These are phyloP conservation scores for Tineola bisselliella DNA, from an alignment of 2,888 invertebrate genomes.

Conservation along the genomic window DNA sequence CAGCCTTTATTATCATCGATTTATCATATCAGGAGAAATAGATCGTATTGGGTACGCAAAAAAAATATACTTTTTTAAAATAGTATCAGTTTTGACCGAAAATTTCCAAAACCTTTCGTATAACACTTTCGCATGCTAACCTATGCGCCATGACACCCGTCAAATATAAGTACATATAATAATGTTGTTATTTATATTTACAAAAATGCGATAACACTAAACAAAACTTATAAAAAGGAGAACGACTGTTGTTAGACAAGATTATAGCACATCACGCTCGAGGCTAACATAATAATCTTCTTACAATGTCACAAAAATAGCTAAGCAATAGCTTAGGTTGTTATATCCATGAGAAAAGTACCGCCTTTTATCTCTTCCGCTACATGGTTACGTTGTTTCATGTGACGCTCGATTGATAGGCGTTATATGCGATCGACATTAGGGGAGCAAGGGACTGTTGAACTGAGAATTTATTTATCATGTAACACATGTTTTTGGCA, in stretches of 20 bases:
- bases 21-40: no score
- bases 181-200: no score
- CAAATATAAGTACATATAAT: no score
- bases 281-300: constrained; percentile 10
- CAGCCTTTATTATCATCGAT: no score
- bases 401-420: constrained; percentile 33
- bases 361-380: constrained; percentile 48
- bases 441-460: constrained; percentile 2
- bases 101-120: no score
- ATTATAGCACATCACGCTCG: neutral
- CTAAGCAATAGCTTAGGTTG: constrained; percentile 1
- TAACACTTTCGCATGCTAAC: no score
- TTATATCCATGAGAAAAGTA: neutral
- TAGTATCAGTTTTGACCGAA: no score
- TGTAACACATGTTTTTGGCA: neutral
- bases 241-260: neutral
- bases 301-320: constrained; percentile 11
- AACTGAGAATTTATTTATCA: constrained; percentile 1
- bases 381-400: constrained; percentile 42
- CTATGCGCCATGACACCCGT: no score
- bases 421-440: constrained; percentile 19
- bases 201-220: no score
- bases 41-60: no score
- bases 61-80: no score
- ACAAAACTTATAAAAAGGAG: no score